phyloP scores from a whole-genome alignment of 2,888 invertebrate genomes.

The Stenoptilia bipunctidactyla region DNA sequence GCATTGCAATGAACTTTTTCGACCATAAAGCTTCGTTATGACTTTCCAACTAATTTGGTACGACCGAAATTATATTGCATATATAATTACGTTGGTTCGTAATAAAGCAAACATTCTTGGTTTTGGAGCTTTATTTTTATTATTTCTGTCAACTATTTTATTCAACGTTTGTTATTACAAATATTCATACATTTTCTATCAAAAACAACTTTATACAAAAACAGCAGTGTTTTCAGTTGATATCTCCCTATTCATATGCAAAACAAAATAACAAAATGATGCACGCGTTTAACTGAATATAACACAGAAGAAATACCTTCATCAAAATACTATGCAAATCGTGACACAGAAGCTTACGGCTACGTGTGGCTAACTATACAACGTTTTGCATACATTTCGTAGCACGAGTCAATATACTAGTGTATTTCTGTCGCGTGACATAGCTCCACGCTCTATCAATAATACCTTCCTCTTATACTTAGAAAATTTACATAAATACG shows the following conservation, averaged over 20 bases:
- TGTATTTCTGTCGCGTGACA: slow-evolving; percentile 8
- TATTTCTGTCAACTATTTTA: too few relatives aligned
- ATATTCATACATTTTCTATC: too few relatives aligned
- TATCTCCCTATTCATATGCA: too few relatives aligned
- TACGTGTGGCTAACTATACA: too few relatives aligned
- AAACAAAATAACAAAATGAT: too few relatives aligned
- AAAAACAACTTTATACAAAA: too few relatives aligned
- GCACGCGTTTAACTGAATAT: too few relatives aligned
- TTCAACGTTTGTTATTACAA: too few relatives aligned
- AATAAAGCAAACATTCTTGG: too few relatives aligned
- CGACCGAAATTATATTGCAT: slow-evolving; percentile 10
- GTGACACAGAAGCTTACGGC: slow-evolving; percentile 3
- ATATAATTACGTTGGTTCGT: neutral
- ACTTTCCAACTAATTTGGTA: slow-evolving; percentile 13
- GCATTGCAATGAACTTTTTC: slow-evolving; percentile 27
- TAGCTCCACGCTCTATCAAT: neutral
- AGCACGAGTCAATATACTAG: slow-evolving; percentile 17
- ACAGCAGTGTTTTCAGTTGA: too few relatives aligned
- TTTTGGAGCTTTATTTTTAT: too few relatives aligned
- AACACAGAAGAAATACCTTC: neutral
- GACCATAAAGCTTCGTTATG: slow-evolving; percentile 15
- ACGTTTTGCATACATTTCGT: slow-evolving; percentile 23
- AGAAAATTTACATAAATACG: slow-evolving; percentile 7
- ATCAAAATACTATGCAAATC: slow-evolving; percentile 6
- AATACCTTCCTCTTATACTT: slow-evolving; percentile 5